phyloP scores from a whole-genome alignment of 2,797 vertebrate species.

The Pipistrellus pygmaeus region DNA sequence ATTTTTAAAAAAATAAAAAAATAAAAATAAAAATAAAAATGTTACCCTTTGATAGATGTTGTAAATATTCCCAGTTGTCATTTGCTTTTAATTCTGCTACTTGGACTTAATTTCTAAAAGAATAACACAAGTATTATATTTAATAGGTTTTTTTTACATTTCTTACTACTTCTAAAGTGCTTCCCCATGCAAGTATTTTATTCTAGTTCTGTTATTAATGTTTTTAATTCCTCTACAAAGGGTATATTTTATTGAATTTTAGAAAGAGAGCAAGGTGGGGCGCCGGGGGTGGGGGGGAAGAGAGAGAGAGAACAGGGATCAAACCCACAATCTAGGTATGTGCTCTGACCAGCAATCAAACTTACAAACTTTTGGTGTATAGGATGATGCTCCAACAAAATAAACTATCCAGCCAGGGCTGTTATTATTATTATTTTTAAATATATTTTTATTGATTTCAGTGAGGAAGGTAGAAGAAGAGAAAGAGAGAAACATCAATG shows the following conservation, averaged over 20 bases:
- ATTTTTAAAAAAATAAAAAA: no score
- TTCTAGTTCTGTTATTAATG: conserved; percentile 11
- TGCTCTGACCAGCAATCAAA: not conserved
- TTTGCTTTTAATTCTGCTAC: conserved; percentile 48
- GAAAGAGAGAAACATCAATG: no score
- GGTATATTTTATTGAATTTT: not conserved
- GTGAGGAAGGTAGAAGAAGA: no score
- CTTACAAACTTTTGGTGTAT: not conserved
- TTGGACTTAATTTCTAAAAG: conserved; percentile 39
- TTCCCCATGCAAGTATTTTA: not conserved
- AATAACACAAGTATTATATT: conserved; percentile 2
- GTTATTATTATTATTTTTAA: not conserved
- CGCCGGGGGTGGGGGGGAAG: not conserved
- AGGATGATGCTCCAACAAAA: not conserved
- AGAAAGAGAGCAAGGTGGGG: not conserved
- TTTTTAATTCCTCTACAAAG: not conserved
- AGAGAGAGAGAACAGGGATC: not conserved
- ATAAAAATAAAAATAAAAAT: not conserved
- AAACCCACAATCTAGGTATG: not conserved
- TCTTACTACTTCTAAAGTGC: not conserved
- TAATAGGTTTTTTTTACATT: not conserved
- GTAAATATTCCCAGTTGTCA: not conserved
- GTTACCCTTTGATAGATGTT: not conserved
- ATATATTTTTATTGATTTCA: no score
- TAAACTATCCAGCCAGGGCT: not conserved